Evolutionary conservation across 2,888 invertebrate genomes (phyloP).

Genomic region (Leuctra nigra): DNA sequence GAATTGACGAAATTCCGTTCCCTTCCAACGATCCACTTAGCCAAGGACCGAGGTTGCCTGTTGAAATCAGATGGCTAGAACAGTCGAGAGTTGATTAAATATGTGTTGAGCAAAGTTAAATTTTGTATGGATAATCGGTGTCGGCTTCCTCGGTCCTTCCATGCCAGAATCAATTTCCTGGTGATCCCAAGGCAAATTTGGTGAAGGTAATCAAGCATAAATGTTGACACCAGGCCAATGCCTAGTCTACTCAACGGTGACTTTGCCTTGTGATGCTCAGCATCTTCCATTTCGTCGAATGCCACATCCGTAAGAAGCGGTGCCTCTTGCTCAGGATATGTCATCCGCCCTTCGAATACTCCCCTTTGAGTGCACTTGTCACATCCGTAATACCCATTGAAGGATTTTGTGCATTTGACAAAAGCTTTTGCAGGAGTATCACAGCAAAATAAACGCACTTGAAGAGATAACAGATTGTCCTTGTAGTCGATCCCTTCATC

Average conservation of each 20-base stretch:
- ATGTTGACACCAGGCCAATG: conserved; percentile 18
- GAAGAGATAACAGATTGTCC: not conserved
- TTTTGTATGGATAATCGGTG: not conserved
- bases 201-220: conserved; percentile 28
- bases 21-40: too few relatives aligned
- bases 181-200: conserved; percentile 24
- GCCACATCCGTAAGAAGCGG: not conserved
- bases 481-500: conserved; percentile 12
- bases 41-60: conserved; percentile 32
- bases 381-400: conserved; percentile 24
- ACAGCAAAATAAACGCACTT: conserved; percentile 17
- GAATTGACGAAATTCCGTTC: conserved; percentile 33
- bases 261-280: not conserved
- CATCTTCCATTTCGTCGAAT: not conserved
- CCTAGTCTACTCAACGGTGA: conserved; percentile 19
- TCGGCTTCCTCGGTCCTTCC: conserved; percentile 20
- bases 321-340: not conserved
- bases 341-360: not conserved
- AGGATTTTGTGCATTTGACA: conserved; percentile 18
- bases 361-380: conserved; percentile 20
- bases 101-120: not conserved
- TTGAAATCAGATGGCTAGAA: conserved; percentile 30
- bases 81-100: not conserved
- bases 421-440: conserved; percentile 27
- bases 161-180: conserved; percentile 23